These are phyloP conservation scores for Thryonomys swinderianus DNA, from an alignment of 2,113 vertebrate species.

Conservation along the genomic window DNA sequence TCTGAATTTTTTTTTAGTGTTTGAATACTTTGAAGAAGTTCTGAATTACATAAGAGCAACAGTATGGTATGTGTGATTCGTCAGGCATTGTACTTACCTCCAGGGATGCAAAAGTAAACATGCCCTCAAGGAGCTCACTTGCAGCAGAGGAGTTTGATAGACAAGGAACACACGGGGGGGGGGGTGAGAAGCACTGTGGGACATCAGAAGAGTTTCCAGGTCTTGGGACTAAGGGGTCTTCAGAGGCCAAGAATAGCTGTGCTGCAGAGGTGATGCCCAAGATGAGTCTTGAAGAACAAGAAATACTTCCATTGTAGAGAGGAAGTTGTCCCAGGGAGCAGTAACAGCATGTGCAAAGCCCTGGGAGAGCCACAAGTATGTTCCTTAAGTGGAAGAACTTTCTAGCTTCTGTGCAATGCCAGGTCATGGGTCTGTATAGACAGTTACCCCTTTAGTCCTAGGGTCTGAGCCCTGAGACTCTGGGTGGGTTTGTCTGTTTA, in stretches of 20 bases:
- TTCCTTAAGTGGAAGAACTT: neutral
- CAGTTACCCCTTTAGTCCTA: neutral
- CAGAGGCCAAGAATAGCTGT: neutral
- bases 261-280: neutral
- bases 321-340: neutral
- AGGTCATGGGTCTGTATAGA: neutral
- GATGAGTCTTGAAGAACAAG: neutral
- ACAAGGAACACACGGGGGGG: neutral
- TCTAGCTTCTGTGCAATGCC: neutral
- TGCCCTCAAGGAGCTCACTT: neutral
- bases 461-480: neutral
- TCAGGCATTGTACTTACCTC: neutral
- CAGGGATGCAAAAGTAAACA: neutral
- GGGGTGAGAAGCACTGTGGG: neutral
- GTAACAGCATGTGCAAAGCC: neutral
- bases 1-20: conserved; percentile 52
- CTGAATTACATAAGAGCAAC: conserved; percentile 1
- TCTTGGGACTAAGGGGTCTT: neutral
- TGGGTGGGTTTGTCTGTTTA: neutral
- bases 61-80: neutral
- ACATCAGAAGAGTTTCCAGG: neutral
- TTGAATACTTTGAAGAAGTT: conserved; percentile 30
- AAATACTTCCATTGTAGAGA: neutral
- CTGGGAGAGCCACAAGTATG: neutral
- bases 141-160: neutral